These are phyloP conservation scores for Grammomys surdaster DNA, from an alignment of 2,113 vertebrate species.

Conservation along the genomic window DNA sequence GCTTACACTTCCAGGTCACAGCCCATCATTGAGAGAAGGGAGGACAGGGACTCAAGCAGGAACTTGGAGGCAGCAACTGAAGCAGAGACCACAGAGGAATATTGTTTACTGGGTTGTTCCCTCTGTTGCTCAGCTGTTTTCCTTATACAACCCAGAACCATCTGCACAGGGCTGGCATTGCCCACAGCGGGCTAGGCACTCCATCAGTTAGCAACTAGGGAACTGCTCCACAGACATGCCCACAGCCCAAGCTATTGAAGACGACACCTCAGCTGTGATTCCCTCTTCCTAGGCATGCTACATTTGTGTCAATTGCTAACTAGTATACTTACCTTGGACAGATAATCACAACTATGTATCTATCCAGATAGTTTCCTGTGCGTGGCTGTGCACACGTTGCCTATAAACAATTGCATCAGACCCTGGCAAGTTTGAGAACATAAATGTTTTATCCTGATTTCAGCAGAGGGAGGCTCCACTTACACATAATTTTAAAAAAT, in stretches of 20 bases:
- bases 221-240: background rate
- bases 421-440: background rate
- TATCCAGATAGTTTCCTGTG: background rate
- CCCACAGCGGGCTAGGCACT: background rate
- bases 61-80: background rate
- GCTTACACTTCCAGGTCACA: background rate
- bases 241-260: background rate
- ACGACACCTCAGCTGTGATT: background rate
- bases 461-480: background rate
- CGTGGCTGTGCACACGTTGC: background rate
- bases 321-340: background rate
- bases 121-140: background rate
- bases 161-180: background rate
- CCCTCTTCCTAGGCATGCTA: background rate
- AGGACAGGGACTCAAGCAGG: background rate
- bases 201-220: too few species aligned
- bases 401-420: background rate
- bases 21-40: background rate
- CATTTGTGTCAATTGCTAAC: too few species aligned
- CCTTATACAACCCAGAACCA: background rate
- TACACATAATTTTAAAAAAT: background rate
- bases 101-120: background rate
- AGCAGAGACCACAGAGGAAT: background rate
- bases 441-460: background rate
- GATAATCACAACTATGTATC: background rate